Percentiles rank a stretch among this genome's conserved stretches.
Conservation (phyloP, 2,888 invertebrate species). For the Drosophila lutescens region DNA sequence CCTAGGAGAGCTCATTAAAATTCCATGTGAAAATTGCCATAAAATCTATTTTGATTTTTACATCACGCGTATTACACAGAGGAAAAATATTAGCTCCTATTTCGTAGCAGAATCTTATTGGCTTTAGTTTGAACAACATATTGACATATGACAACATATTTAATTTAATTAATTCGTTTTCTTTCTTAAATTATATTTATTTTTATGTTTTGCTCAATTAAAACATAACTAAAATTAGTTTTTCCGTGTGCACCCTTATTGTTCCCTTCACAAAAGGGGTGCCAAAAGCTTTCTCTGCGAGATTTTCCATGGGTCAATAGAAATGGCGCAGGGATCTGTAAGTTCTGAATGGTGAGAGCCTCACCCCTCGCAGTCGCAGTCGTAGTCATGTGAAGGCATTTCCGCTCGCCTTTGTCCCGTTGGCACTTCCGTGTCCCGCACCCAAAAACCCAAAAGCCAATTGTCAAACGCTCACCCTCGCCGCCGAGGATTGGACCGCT, state of each 20-base stretch:
- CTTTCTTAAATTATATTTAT: too few relatives aligned
- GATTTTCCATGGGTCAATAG: constrained; percentile 17
- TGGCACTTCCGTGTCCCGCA: constrained; percentile 54
- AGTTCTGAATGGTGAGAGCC: constrained; percentile 9
- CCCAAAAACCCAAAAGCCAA: constrained; percentile 36
- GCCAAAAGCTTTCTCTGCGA: constrained; percentile 23
- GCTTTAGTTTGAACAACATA: too few relatives aligned
- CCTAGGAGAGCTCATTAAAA: constrained; percentile 48
- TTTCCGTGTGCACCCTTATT: neutral
- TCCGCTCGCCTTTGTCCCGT: constrained; percentile 54
- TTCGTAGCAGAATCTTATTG: too few relatives aligned
- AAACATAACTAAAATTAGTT: neutral
- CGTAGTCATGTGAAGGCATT: constrained; percentile 60
- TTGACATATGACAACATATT: too few relatives aligned
- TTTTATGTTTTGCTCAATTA: too few relatives aligned
- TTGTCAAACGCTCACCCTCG: constrained; percentile 32
- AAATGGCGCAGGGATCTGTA: neutral
- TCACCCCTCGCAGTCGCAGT: constrained; percentile 56
- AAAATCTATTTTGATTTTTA: constrained; percentile 49
- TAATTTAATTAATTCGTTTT: too few relatives aligned
- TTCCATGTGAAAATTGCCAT: constrained; percentile 57
- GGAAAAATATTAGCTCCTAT: constrained; percentile 2
- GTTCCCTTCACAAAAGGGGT: neutral
- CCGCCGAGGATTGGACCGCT: constrained; percentile 21
- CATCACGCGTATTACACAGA: constrained; percentile 14